Conservation (phyloP, 2,888 invertebrate species). For the Diploptera punctata region DNA sequence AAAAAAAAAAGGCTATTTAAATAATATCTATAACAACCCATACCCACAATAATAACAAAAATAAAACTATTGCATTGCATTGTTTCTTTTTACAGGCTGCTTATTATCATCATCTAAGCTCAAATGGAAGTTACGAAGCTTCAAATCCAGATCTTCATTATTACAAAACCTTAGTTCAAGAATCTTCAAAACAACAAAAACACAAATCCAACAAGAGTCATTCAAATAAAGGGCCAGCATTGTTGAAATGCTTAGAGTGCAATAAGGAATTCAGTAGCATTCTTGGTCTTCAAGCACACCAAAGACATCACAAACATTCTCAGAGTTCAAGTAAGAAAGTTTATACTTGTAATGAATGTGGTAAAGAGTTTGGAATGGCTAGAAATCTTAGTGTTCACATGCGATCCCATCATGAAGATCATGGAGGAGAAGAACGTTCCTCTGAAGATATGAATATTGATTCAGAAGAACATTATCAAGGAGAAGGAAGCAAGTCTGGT, state of each 20-base stretch:
- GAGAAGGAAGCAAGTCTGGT: constrained; percentile 48
- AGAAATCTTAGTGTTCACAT: constrained; percentile 51
- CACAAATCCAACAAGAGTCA: constrained; percentile 25
- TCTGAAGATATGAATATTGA: constrained; percentile 27
- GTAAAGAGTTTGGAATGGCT: constrained; percentile 49
- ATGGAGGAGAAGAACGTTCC: constrained; percentile 21
- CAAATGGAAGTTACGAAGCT: constrained; percentile 35
- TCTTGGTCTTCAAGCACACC: constrained; percentile 53
- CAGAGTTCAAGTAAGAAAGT: constrained; percentile 10
- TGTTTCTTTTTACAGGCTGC: constrained; percentile 28
- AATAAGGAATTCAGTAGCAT: constrained; percentile 52
- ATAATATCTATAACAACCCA: no score
- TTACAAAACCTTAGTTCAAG: constrained; percentile 30
- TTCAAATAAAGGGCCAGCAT: constrained; percentile 10
- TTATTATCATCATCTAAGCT: constrained; percentile 38
- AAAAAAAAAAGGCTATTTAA: no score
- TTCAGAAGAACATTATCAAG: constrained; percentile 25
- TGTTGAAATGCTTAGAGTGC: constrained; percentile 52
- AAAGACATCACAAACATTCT: constrained; percentile 49
- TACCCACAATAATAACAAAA: no score
- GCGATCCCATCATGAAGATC: constrained; percentile 48
- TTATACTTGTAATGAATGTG: constrained; percentile 49
- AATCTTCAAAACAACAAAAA: constrained; percentile 33
- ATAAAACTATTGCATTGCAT: background rate
- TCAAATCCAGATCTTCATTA: constrained; percentile 30